Base-by-base conservation (phyloP, 2,113 vertebrate species). In the Equus przewalskii region DNA sequence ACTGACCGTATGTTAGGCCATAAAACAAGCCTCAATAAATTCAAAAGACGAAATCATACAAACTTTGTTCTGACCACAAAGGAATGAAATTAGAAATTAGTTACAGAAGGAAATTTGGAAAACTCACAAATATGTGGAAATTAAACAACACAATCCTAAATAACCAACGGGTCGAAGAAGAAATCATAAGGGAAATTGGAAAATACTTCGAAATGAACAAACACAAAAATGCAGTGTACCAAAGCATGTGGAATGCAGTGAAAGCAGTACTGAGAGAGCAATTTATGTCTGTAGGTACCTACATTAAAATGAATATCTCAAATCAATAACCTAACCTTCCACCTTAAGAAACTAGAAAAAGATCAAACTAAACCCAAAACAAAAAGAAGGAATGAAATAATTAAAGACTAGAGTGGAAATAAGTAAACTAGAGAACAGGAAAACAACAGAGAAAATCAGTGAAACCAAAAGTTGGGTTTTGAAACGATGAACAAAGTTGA, bases 61-160 rank as follows among this genome's bases (percentile, higher is more conserved):
- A 30, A 41, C 36, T 82, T 30, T 72, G 70, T 62, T 30, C 78
- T 78, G 36, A 79, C 70, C 72, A 72, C 86, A 79, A 41, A 24
- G 89, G 86, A 84, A 90, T 90, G 86, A 96, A 54, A 85, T 69
- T 65, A 64, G 86, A 94, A 88, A 96, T 90, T 72, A 85, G 10
- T 62, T 90, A 70, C 80, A 58, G 84, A 22, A 87, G 79, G 70
- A 69, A 24, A 80, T 51, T 30, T 79, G 54, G 95, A 90, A 62
- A 60, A 62, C 46, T 51, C 28, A 44, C 82, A 64, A 72, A 46
- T 56, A 89, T 64, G 86, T 84, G 62, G 70, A 76, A 72, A 72
- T 70, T 69, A 49, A 1, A 49, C 49, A 36, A 64, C 30, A 30
- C 4, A 89, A 36, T 83, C 60, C 51, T 70, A 46, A 96, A 51